Conservation (phyloP, 2,113 vertebrate genomes). For the Geococcyx californianus region DNA sequence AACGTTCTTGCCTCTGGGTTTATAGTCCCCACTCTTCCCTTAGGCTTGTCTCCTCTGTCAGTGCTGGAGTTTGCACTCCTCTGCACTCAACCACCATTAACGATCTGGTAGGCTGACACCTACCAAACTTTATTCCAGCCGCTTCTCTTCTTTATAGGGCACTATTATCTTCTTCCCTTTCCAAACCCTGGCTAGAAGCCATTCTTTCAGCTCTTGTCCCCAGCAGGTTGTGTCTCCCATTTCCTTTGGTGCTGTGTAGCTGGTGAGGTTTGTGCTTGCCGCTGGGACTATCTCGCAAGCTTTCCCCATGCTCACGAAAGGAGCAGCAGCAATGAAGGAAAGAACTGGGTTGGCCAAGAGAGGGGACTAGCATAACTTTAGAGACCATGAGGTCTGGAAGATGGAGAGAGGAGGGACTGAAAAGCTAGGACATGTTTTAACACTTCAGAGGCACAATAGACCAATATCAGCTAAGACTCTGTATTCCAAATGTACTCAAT, state of each 20-base stretch:
- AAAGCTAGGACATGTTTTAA: background rate
- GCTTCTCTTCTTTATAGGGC: background rate
- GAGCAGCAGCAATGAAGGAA: background rate
- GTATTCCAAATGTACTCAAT: background rate
- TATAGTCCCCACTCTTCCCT: background rate
- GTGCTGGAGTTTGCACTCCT: background rate
- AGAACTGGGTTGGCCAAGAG: background rate
- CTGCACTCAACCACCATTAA: background rate
- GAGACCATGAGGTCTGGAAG: background rate
- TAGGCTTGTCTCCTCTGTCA: rapidly evolving
- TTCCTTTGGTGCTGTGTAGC: background rate
- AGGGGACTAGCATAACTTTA: background rate
- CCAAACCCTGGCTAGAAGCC: background rate
- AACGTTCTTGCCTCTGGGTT: background rate
- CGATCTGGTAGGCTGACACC: background rate
- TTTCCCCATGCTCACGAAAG: rapidly evolving
- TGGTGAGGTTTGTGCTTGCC: background rate
- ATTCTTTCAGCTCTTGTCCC: background rate
- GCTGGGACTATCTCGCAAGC: background rate
- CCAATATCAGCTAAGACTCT: background rate
- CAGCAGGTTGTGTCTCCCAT: background rate
- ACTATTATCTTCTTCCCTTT: background rate
- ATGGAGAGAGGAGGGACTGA: background rate
- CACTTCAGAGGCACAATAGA: background rate
- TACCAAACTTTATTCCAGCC: background rate